phyloP scores from a whole-genome alignment of 2,888 invertebrate species.

The Phlogophora meticulosa region DNA sequence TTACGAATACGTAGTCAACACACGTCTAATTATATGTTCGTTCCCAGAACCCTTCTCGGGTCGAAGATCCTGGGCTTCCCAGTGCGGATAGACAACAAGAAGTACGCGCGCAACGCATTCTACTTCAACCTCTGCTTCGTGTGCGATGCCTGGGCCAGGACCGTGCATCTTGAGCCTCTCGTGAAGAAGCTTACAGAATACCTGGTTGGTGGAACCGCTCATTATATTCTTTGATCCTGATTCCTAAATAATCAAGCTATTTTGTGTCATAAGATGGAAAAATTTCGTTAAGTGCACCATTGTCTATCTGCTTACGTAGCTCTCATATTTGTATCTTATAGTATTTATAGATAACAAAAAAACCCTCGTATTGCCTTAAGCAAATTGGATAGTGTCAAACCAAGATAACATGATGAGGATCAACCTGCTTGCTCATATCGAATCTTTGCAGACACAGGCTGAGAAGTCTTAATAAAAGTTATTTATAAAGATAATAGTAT shows the following conservation, averaged over 20 bases:
- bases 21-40: not conserved
- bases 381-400: no score
- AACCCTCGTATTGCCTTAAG: no score
- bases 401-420: no score
- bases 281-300: not conserved
- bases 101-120: constrained; percentile 95
- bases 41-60: constrained; percentile 92
- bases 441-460: not conserved
- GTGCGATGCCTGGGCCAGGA: constrained; percentile 94
- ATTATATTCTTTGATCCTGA: not conserved
- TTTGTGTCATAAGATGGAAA: not conserved
- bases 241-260: not conserved
- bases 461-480: constrained; percentile 1
- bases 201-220: constrained; percentile 88
- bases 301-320: no score
- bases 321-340: not conserved
- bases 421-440: not conserved
- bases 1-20: no score
- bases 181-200: constrained; percentile 96
- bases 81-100: constrained; percentile 94
- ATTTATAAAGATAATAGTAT: constrained; percentile 22
- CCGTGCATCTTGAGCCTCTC: constrained; percentile 95
- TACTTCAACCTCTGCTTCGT: constrained; percentile 97
- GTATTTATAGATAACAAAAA: no score
- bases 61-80: constrained; percentile 96